Base-by-base conservation (phyloP, 2,113 vertebrate species). In the Alexandromys fortis region DNA sequence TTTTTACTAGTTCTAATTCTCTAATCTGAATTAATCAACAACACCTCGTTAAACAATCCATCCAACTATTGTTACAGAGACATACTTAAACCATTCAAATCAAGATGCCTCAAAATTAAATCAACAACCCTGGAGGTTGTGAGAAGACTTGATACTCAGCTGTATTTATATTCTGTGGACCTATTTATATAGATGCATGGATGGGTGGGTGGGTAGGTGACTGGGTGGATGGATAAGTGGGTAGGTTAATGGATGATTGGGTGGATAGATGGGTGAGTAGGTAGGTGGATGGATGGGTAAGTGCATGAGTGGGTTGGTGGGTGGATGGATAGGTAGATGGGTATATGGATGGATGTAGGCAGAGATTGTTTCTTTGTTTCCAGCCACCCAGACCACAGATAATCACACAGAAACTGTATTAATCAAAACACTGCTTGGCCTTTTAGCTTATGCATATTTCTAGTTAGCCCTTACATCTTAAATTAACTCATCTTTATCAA, bases 321-420 rank as follows among this genome's bases (percentile, higher is more conserved):
- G 8, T 47, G 7, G 35, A 4, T 78, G 47, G 28, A 1, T 52
- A 1, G 0, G 14, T 78, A 13, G 1, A 7, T 12, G 24, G 47
- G 12, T 4, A 26, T 45, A 35, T 52, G 52, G 5, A 1, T 38
- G 55, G 16, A 55, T 55, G 14, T 55, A 55, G 52, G 52, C 14
- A 4, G 52, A 55, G 10, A 16, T 14, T 55, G 13, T 16, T 55
- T 12, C 14, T 55, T 55, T 16, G 14, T 55, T 55, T 4, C 55
- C 11, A 12, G 4, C 55, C 16, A 5, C 55, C 16, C 16, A 55
- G 16, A 55, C 55, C 55, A 4, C 4, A 55, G 17, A 17, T 55
- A 55, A 55, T 55, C 16, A 17, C 55, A 55, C 14, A 55, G 55
- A 55, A 55, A 55, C 16, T 55, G 16, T 55, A 55, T 52, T 52